A percentile compares a stretch with the other conserved stretches of the same genome.
These are phyloP conservation scores for Montipora sp. DNA, from an alignment of 64 coral and sea anemone genomes.

Conservation along the genomic window DNA sequence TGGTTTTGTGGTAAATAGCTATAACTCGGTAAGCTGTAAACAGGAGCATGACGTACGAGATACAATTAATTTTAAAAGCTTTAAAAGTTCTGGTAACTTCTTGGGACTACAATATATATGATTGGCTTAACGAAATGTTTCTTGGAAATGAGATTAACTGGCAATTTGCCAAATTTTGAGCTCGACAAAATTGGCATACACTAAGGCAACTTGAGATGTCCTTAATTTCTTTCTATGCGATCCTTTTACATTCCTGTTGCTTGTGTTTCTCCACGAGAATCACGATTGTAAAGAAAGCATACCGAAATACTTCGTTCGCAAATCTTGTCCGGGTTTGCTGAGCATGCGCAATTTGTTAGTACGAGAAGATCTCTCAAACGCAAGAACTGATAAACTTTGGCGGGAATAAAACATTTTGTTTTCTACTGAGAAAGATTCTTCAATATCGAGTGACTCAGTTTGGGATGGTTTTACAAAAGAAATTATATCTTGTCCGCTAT, in stretches of 20 bases:
- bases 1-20: constrained; percentile 34
- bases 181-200: too few relatives aligned
- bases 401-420: too few relatives aligned
- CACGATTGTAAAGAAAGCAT: neutral
- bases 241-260: too few relatives aligned
- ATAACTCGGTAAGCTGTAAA: neutral
- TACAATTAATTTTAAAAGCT: constrained; percentile 27
- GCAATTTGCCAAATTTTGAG: too few relatives aligned
- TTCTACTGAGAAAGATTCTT: too few relatives aligned
- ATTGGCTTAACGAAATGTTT: neutral
- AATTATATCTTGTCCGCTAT: too few relatives aligned
- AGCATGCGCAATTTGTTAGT: neutral
- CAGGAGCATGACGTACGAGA: neutral
- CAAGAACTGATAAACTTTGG: too few relatives aligned
- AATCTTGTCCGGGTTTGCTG: neutral
- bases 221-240: neutral
- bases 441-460: too few relatives aligned
- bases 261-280: too few relatives aligned
- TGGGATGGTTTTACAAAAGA: too few relatives aligned
- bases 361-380: neutral
- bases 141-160: neutral
- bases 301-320: neutral
- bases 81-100: constrained; percentile 14
- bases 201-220: too few relatives aligned
- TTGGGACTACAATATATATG: neutral